Conservation (phyloP, 2,797 vertebrate species). For the Malacoctenus gilli region DNA sequence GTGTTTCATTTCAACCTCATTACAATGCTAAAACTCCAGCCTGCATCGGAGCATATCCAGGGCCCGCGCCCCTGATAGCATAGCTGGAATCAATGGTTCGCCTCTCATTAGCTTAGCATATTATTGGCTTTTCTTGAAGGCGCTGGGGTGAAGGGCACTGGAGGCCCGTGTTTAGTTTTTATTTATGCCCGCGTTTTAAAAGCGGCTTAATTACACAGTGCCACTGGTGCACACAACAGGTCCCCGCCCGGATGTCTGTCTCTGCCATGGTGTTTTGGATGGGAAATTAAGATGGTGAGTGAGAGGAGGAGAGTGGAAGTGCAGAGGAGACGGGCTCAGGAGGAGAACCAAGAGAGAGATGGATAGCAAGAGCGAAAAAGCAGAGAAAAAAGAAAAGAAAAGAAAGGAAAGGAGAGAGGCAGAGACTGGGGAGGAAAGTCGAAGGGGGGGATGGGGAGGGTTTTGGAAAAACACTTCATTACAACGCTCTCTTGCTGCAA, state of each 20-base stretch:
- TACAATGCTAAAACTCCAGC: slow-evolving; percentile 73
- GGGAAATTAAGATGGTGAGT: slow-evolving; percentile 57
- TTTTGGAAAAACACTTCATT: slow-evolving; percentile 69
- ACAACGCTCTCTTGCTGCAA: slow-evolving; percentile 67
- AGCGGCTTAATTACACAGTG: slow-evolving; percentile 75
- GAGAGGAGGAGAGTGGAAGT: slow-evolving; percentile 10
- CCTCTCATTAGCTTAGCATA: slow-evolving; percentile 79
- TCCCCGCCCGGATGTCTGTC: slow-evolving; percentile 63
- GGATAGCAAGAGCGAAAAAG: slow-evolving; percentile 22
- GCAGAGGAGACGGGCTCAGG: slow-evolving; percentile 31
- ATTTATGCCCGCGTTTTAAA: slow-evolving; percentile 74
- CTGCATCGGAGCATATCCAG: slow-evolving; percentile 67
- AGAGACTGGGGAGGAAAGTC: slow-evolving; percentile 7
- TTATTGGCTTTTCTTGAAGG: slow-evolving; percentile 76
- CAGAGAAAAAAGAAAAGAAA: slow-evolving; percentile 23
- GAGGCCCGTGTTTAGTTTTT: slow-evolving; percentile 75
- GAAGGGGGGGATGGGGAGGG: slow-evolving; percentile 15
- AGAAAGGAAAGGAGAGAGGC: slow-evolving; percentile 13
- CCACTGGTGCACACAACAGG: slow-evolving; percentile 70
- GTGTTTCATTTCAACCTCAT: slow-evolving; percentile 77
- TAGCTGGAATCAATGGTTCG: slow-evolving; percentile 72
- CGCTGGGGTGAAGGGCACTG: slow-evolving; percentile 70
- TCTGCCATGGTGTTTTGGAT: slow-evolving; percentile 53
- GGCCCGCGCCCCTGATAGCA: slow-evolving; percentile 60
- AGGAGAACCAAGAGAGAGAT: slow-evolving; percentile 23